Evolutionary conservation across 1,140 invertebrate species (phyloP).

Genomic region (Sesamia nonagrioides): DNA sequence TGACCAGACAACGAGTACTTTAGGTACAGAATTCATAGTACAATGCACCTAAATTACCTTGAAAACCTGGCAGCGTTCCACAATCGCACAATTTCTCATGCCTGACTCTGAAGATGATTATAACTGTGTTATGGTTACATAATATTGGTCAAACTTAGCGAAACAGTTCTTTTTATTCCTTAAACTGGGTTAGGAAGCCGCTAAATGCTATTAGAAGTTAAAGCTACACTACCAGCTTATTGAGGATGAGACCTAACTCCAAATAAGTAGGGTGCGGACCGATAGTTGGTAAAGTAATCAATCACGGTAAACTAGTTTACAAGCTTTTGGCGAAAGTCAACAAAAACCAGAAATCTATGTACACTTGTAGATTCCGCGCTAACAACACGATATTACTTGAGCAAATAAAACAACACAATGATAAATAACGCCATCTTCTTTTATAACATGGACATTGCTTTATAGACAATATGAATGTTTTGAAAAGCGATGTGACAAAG

Average conservation of each 20-base stretch:
- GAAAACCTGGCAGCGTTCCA: constrained; percentile 24
- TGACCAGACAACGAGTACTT: not conserved
- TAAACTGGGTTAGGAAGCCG: constrained; percentile 33
- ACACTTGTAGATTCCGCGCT: not conserved
- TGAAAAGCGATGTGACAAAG: no score
- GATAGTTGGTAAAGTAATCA: constrained; percentile 24
- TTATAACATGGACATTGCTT: not conserved
- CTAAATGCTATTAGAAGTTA: constrained; percentile 23
- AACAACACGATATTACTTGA: not conserved
- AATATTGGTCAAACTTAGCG: constrained; percentile 29
- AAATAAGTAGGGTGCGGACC: constrained; percentile 10
- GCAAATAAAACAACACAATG: not conserved
- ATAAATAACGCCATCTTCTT: not conserved
- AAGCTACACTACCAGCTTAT: not conserved
- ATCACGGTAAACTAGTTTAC: not conserved
- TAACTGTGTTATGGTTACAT: constrained; percentile 27
- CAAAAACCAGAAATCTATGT: not conserved
- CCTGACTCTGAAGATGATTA: constrained; percentile 11
- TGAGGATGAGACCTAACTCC: not conserved
- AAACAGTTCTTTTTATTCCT: constrained; percentile 26
- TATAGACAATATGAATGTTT: not conserved
- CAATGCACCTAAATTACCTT: constrained; percentile 37
- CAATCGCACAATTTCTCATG: constrained; percentile 29
- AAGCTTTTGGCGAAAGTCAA: not conserved
- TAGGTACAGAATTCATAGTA: constrained; percentile 18